Conservation (phyloP, 2,888 invertebrate species). For the Phortica magna region DNA sequence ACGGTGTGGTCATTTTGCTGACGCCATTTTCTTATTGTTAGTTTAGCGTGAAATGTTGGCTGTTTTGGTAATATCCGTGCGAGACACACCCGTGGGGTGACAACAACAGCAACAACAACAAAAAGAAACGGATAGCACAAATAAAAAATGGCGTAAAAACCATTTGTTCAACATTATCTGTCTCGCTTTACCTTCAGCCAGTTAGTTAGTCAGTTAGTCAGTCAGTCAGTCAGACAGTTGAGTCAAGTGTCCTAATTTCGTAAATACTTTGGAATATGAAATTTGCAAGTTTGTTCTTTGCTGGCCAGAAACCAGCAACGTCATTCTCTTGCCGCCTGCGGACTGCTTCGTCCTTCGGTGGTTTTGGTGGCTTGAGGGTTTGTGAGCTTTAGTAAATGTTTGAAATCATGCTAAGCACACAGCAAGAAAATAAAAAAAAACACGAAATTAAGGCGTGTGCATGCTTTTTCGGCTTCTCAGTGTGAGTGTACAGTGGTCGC, state of each 20-base stretch:
- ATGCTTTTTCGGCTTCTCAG: too few species aligned
- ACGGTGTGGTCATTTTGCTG: slow-evolving; percentile 13
- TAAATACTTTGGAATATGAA: slow-evolving; percentile 21
- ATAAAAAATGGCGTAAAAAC: slow-evolving; percentile 25
- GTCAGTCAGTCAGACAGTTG: slow-evolving; percentile 2
- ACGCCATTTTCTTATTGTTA: slow-evolving; percentile 10
- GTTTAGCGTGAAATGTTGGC: slow-evolving; percentile 2
- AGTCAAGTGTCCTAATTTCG: slow-evolving; percentile 24
- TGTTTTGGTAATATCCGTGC: slow-evolving; percentile 23
- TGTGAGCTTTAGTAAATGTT: too few species aligned
- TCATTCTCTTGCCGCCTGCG: background rate
- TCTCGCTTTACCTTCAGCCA: background rate
- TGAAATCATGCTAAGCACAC: background rate
- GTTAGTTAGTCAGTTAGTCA: background rate
- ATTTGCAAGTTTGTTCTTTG: slow-evolving; percentile 27
- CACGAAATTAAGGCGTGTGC: background rate
- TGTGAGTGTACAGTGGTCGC: too few species aligned
- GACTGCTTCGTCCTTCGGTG: background rate
- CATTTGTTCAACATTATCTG: background rate
- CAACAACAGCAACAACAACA: slow-evolving; percentile 4
- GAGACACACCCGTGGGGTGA: slow-evolving; percentile 22
- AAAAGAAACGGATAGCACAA: slow-evolving; percentile 3
- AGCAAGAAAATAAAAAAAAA: background rate
- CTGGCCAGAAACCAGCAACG: slow-evolving; percentile 1
- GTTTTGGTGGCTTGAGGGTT: background rate